Evolutionary conservation across 2,797 vertebrate species (phyloP), one percentile per base, ranked within the genome.

Genomic region (Pangasius mekongensis): DNA sequence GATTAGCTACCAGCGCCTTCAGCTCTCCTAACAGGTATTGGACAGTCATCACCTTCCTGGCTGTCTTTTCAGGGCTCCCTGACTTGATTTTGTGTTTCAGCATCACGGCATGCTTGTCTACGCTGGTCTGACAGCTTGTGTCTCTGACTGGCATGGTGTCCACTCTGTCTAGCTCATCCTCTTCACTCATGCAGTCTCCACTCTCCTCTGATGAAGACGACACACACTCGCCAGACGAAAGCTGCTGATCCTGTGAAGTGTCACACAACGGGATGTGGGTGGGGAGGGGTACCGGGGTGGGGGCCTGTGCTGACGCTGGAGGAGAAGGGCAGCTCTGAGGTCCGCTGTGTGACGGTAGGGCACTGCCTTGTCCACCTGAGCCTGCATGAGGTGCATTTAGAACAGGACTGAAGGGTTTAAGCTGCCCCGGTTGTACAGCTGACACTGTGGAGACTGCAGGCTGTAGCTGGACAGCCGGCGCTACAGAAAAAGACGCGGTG

Each of bases 21-120:
- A 99, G 97, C 88, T 99, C 97, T 90, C 93, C 94, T 86, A 98
- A 87, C 67, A 99, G 95, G 89, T 95, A 93, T 76, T 94, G 96
- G n/a, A 96, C 77, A 0, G 94, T 96, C 94, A 91, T 94, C 82
- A 95, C 89, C 91, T 94, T 96, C 80, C 90, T 91, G 0, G 93
- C 93, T 2, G 89, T 93, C 93, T 95, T 94, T 77, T 91, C 91
- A 2, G 87, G 67, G 0, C 86, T 83, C 36, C 33, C 30, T 8
- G 74, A 5, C 66, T 83, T 88, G 58, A 3, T 11, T 66, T 88
- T 86, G 24, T 78, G 24, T 30, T 43, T 78, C 1, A 86, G 39
- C 33, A n/a, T 82, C 36, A 52, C 84, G 60, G 62, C 27, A 30
- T 78, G 52, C 18, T 80, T 83, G 30, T 89, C 87, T 54, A 47